phyloP scores from a whole-genome alignment of 2,113 vertebrate genomes.

The Thinocorus orbignyianus region DNA sequence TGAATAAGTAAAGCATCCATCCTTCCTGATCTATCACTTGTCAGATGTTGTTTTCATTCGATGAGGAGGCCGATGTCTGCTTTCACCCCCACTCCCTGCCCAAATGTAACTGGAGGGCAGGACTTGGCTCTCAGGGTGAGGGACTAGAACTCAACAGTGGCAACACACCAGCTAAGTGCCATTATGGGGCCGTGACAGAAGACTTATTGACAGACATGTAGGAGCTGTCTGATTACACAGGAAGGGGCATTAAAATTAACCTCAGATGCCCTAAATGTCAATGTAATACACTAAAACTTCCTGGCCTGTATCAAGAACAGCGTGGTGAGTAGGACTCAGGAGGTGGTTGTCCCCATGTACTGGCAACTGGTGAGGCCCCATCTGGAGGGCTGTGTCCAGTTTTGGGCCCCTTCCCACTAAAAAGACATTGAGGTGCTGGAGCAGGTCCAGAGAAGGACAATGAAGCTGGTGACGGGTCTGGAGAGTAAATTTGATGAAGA shows the following conservation, averaged over 20 bases:
- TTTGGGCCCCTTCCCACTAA: too few species aligned
- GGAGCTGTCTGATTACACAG: background rate
- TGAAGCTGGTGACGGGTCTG: too few species aligned
- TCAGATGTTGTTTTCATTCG: slow-evolving; percentile 36
- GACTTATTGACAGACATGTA: background rate
- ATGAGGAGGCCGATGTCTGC: background rate
- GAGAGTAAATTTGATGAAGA: too few species aligned
- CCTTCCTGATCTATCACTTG: slow-evolving; percentile 10
- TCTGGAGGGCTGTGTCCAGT: too few species aligned
- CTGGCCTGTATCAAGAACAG: too few species aligned
- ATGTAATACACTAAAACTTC: background rate
- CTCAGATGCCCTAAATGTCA: background rate
- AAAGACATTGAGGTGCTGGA: too few species aligned
- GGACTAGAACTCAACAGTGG: background rate
- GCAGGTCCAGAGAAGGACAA: too few species aligned
- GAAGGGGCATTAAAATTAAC: background rate
- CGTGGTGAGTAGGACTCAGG: too few species aligned
- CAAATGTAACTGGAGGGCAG: background rate
- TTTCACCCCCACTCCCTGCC: background rate
- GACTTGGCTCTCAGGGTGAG: background rate
- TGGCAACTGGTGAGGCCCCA: too few species aligned
- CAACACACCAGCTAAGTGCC: background rate
- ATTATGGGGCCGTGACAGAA: background rate
- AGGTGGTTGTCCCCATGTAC: too few species aligned
- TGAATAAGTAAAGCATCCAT: slow-evolving; percentile 47